Percentiles rank a stretch among this genome's conserved stretches.
Evolutionary conservation across 2,797 vertebrate genomes (phyloP).

Genomic region (Urosaurus nigricauda): DNA sequence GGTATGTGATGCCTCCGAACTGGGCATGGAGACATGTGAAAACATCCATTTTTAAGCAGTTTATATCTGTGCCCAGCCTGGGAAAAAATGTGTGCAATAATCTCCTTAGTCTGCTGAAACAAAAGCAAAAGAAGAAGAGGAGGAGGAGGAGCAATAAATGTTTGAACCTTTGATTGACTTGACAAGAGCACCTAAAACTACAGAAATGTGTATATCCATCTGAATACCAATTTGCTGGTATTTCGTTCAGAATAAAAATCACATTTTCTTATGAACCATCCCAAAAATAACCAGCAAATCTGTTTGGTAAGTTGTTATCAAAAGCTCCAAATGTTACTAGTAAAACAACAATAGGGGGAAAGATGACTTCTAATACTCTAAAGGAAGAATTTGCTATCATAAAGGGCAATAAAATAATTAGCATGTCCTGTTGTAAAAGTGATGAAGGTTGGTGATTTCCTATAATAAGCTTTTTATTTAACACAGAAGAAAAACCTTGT

Average conservation of each 20-base stretch:
- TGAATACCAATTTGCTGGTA: background rate
- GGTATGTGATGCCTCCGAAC: too few relatives aligned
- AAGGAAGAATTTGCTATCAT: slow-evolving; percentile 37
- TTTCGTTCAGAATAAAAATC: background rate
- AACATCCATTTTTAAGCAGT: too few relatives aligned
- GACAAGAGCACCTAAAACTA: background rate
- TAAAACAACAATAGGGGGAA: background rate
- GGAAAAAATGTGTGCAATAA: too few relatives aligned
- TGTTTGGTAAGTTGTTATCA: slow-evolving; percentile 32
- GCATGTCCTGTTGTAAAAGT: slow-evolving; percentile 11
- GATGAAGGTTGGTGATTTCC: slow-evolving; percentile 12
- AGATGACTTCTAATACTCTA: slow-evolving; percentile 45
- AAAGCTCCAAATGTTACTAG: slow-evolving; percentile 41
- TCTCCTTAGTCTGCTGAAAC: background rate
- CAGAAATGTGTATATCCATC: background rate
- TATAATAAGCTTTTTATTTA: background rate
- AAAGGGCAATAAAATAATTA: slow-evolving; percentile 15
- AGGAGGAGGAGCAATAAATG: background rate
- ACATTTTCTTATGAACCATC: background rate
- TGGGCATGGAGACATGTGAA: too few relatives aligned
- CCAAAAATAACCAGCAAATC: slow-evolving; percentile 46
- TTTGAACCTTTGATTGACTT: background rate
- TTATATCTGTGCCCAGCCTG: too few relatives aligned
- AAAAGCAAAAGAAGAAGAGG: background rate
- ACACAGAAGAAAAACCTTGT: slow-evolving; percentile 14